Evolutionary conservation across 1,140 invertebrate species (phyloP).

Genomic region (Chrysomallon squamiferum): DNA sequence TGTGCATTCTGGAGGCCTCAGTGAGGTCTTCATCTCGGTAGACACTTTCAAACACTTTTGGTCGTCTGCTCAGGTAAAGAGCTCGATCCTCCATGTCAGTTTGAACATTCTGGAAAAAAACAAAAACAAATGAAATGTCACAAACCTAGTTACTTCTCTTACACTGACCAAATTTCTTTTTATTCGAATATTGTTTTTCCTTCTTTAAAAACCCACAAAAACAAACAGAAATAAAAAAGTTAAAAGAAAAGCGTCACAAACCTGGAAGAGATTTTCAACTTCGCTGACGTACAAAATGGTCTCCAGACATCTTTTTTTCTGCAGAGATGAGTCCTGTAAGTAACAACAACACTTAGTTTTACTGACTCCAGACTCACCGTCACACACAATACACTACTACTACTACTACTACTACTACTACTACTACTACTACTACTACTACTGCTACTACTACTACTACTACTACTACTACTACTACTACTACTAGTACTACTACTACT

Average conservation of each 20-base stretch:
- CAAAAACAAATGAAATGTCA: background rate
- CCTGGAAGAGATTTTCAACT: constrained; percentile 49
- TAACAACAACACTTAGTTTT: too few relatives aligned
- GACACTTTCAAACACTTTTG: constrained; percentile 52
- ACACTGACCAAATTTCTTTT: background rate
- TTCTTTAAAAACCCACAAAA: too few relatives aligned
- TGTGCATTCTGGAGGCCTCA: constrained; percentile 40
- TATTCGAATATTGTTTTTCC: background rate
- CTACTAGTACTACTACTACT: too few relatives aligned
- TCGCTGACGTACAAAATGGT: constrained; percentile 49
- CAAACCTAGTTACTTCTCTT: background rate
- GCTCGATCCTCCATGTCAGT: constrained; percentile 50
- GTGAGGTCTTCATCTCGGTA: constrained; percentile 46
- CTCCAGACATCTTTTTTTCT: constrained; percentile 54
- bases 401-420: too few relatives aligned
- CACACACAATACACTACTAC: too few relatives aligned
- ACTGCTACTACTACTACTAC: too few relatives aligned
- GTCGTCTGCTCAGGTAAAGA: constrained; percentile 46
- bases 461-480: too few relatives aligned
- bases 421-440: too few relatives aligned
- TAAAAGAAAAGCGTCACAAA: too few relatives aligned
- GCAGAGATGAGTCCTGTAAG: constrained; percentile 45
- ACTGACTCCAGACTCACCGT: too few relatives aligned
- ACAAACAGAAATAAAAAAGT: too few relatives aligned
- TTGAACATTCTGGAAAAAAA: constrained; percentile 48